These are phyloP conservation scores for Arctocebus calabarensis DNA, from an alignment of 2,797 vertebrate species.

Conservation along the genomic window DNA sequence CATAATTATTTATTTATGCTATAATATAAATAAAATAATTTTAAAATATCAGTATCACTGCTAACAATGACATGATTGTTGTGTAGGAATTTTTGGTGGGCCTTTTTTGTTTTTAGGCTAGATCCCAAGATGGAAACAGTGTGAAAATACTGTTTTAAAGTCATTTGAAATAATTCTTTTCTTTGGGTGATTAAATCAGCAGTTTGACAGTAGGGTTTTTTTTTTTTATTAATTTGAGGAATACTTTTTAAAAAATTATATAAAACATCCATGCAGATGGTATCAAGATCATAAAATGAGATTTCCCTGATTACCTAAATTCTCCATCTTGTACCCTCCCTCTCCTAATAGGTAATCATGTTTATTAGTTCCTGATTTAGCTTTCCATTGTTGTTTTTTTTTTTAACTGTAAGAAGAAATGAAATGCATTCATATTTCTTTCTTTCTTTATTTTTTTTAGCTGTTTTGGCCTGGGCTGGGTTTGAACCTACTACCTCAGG, in stretches of 20 bases:
- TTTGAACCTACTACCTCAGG: no score
- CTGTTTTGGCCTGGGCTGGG: no score
- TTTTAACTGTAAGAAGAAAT: neutral
- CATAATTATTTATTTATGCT: neutral
- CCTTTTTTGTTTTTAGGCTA: neutral
- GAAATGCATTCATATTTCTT: neutral
- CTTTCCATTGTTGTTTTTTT: neutral
- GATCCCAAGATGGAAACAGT: constrained; percentile 1
- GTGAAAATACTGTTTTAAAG: constrained; percentile 17
- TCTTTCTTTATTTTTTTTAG: no score
- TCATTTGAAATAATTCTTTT: neutral
- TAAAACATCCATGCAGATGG: neutral
- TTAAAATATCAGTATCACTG: neutral
- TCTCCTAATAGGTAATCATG: neutral
- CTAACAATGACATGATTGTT: neutral
- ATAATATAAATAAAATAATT: constrained; percentile 6
- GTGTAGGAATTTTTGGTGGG: neutral
- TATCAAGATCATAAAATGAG: neutral
- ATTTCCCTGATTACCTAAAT: neutral
- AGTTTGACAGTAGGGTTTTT: neutral
- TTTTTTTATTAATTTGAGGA: neutral
- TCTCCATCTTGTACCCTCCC: neutral
- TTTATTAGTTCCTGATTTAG: neutral
- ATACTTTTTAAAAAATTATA: neutral
- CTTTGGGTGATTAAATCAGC: neutral